These are phyloP conservation scores for Cyclophora albipunctata DNA, from an alignment of 2,888 invertebrate genomes.

Conservation along the genomic window DNA sequence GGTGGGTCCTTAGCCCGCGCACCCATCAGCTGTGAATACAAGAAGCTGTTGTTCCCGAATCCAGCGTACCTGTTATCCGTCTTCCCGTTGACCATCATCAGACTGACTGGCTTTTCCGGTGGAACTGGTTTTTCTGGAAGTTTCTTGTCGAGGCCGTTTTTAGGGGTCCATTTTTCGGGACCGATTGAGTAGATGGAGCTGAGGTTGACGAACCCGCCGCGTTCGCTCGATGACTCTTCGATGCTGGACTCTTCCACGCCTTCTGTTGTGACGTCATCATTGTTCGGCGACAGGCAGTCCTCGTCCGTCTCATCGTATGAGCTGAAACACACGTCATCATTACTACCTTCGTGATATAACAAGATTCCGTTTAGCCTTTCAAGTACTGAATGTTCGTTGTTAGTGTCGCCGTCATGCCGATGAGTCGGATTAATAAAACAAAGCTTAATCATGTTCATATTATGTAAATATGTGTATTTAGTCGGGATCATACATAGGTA, in stretches of 20 bases:
- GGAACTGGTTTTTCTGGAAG: slow-evolving; percentile 60
- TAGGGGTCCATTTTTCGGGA: slow-evolving; percentile 46
- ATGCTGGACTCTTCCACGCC: slow-evolving; percentile 64
- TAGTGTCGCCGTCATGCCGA: slow-evolving; percentile 65
- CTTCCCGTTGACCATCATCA: slow-evolving; percentile 69
- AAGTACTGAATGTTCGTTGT: slow-evolving; percentile 66
- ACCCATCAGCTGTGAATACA: slow-evolving; percentile 59
- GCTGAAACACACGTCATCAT: slow-evolving; percentile 59
- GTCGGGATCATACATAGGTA: slow-evolving; percentile 24
- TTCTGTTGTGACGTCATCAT: slow-evolving; percentile 76
- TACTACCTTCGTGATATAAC: not conserved
- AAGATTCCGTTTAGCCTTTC: slow-evolving; percentile 22
- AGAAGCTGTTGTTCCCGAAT: slow-evolving; percentile 65
- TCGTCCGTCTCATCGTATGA: slow-evolving; percentile 82
- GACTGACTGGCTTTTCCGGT: slow-evolving; percentile 66
- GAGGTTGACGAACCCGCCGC: slow-evolving; percentile 58
- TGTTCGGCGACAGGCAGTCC: slow-evolving; percentile 80
- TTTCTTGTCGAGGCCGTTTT: slow-evolving; percentile 51
- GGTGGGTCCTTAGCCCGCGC: slow-evolving; percentile 59
- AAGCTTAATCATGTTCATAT: slow-evolving; percentile 41
- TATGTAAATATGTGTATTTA: slow-evolving; percentile 19
- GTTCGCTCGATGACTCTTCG: slow-evolving; percentile 63
- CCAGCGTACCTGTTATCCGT: slow-evolving; percentile 57
- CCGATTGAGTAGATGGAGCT: slow-evolving; percentile 67
- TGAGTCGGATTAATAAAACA: slow-evolving; percentile 54